Evolutionary conservation across 2,888 invertebrate genomes (phyloP), one percentile per base, ranked within the genome.

Genomic region (Leuctra nigra): DNA sequence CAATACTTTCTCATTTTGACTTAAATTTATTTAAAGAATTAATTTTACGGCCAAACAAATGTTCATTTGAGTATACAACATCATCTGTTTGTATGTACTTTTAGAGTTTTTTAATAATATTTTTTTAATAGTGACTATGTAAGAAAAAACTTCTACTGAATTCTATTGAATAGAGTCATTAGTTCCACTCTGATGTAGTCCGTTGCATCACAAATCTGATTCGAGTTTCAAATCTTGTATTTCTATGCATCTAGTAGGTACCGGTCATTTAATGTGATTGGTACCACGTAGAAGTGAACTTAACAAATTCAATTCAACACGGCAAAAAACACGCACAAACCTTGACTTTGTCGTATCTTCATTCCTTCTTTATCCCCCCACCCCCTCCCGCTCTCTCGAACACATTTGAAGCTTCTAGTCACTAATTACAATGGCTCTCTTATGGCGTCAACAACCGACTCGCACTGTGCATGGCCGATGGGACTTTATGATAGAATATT

Each of bases 111-210:
- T 23, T 11, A 9, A 11, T 44, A 4, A 4, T 23, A 7, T 38
- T 22, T 44, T 44, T 44, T 23, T 44, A 22, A 23, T 22, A 20
- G 39, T 4, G 23, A 9, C 23, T 44, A 23, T 23, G 20, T 11
- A 11, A 29, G 23, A 44, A 20, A 23, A 44, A 23, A 23, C 1
- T 4, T 20, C 20, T 20, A 16, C n/a, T n/a, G 23, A 44, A 44
- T 23, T 23, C 44, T 44, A 44, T 23, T 44, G 44, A 44, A 44
- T 44, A 44, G 44, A 44, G 44, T 23, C 44, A 44, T 44, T 44
- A 44, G 44, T 44, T 44, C 44, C 44, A 44, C 44, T 44, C 23
- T 44, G 44, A 44, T 44, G 44, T n/a, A n/a, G n/a, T n/a, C n/a
- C n/a, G n/a, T 22, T 44, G 4, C 44, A 13, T 44, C 44, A 23